Conservation (phyloP, 2,888 invertebrate genomes). For the Eristalis intricaria region DNA sequence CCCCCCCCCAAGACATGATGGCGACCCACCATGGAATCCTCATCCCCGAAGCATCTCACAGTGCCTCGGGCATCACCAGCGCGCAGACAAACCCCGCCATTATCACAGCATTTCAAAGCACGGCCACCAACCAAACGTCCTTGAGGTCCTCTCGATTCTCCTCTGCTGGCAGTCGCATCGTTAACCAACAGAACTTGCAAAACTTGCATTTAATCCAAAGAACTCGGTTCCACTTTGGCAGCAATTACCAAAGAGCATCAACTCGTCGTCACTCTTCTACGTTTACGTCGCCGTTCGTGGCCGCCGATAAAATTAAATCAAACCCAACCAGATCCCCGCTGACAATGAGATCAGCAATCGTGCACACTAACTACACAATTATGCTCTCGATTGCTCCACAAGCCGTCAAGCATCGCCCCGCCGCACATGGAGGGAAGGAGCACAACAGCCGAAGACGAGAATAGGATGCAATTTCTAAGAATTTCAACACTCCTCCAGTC, state of each 20-base stretch:
- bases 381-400: conserved; percentile 30
- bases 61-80: neutral
- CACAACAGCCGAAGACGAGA: neutral
- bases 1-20: too few species aligned
- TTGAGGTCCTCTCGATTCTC: conserved; percentile 12
- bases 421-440: conserved; percentile 2
- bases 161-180: neutral
- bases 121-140: conserved; percentile 9
- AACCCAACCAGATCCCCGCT: conserved; percentile 60
- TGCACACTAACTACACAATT: conserved; percentile 72
- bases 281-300: conserved; percentile 24
- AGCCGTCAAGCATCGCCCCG: neutral
- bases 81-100: neutral
- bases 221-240: conserved; percentile 66
- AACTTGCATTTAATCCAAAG: conserved; percentile 51
- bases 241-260: conserved; percentile 66
- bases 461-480: conserved; percentile 61
- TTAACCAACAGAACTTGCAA: neutral
- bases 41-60: neutral
- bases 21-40: too few species aligned
- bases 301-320: conserved; percentile 67
- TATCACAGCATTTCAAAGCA: neutral
- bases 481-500: conserved; percentile 47
- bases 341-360: conserved; percentile 70
- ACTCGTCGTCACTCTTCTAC: conserved; percentile 15